Base-by-base conservation (phyloP, 2,113 vertebrate species). In the Alosa alosa region DNA sequence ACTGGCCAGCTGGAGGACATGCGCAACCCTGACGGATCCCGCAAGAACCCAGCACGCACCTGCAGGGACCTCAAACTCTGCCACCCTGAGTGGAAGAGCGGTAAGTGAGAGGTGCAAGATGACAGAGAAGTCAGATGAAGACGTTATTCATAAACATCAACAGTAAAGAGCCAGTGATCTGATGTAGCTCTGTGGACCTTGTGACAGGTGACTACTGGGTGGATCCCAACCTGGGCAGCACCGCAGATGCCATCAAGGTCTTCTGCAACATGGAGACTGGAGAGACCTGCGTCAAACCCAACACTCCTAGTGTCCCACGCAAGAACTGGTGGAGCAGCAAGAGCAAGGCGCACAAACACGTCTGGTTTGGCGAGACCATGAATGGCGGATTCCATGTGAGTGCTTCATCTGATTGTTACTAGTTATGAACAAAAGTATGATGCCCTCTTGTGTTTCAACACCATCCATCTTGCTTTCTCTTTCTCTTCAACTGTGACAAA, bases 251-350 rank as follows among this genome's bases (percentile, higher is more conserved):
- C 93, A 98, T 99, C 91, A 99, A 98, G 89, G 98, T 97, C 44
- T 99, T 97, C 96, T 99, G 98, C 89, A 98, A 99, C 94, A 97
- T 99, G 98, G 98, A 97, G 92, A 98, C 95, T 0, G 98, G 97
- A 0, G 97, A 99, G 96, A 97, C 97, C 81, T 99, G 98, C 0
- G 97, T 99, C 90, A 95, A 97, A 86, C 97, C 98, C 45, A 98
- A 89, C 90, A 97, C 97, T 0, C 83, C 95, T 44, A 96, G 88
- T 6, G 95, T 99, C 45, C 97, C 98, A 88, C 96, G 93, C 94
- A 99, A 99, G 96, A 97, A 97, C 96, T 99, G 98, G 98, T 99
- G 98, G 97, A 96, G 91, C 88, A 97, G 94, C 94, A 97, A 97
- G 93, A 92, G 93, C 96, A 99, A 97, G 89, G 96, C 96, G 39